A percentile compares a stretch with the other conserved stretches of the same genome.
phyloP scores from a whole-genome alignment of 2,113 vertebrate species.

The Chiloscyllium plagiosum region DNA sequence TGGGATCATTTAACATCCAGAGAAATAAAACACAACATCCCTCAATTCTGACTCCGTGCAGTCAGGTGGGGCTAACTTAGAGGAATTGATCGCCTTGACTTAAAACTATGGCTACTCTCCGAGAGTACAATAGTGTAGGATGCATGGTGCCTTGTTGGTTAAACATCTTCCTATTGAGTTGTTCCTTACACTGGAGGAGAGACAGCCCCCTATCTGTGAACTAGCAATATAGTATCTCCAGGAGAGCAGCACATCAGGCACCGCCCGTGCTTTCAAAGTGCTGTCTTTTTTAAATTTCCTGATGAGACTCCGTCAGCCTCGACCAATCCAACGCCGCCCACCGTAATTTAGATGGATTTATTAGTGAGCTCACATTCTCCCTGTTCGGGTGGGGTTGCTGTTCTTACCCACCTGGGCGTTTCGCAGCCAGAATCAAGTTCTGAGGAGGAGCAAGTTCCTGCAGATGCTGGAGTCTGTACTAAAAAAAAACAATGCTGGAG shows the following conservation, averaged over 20 bases:
- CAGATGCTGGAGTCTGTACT: no score
- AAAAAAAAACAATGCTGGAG: no score
- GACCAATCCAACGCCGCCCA: background rate
- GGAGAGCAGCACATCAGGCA: no score
- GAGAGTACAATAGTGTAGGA: background rate
- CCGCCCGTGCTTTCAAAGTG: no score
- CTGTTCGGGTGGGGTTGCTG: background rate
- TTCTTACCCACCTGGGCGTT: background rate
- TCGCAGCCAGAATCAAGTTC: no score
- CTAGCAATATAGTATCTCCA: no score
- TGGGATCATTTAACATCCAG: background rate
- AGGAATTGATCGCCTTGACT: background rate
- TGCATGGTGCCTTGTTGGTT: background rate
- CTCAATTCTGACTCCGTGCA: background rate
- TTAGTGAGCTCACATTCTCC: background rate
- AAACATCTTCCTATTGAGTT: background rate
- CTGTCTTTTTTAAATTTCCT: no score
- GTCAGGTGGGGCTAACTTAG: background rate
- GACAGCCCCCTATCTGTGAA: no score
- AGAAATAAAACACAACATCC: background rate
- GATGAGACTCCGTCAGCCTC: background rate
- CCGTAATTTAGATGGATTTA: background rate
- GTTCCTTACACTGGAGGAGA: no score
- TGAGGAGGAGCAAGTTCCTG: no score
- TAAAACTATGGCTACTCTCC: background rate